These are phyloP conservation scores for Batillaria attramentaria DNA, from an alignment of 1,140 invertebrate species.

Conservation along the genomic window DNA sequence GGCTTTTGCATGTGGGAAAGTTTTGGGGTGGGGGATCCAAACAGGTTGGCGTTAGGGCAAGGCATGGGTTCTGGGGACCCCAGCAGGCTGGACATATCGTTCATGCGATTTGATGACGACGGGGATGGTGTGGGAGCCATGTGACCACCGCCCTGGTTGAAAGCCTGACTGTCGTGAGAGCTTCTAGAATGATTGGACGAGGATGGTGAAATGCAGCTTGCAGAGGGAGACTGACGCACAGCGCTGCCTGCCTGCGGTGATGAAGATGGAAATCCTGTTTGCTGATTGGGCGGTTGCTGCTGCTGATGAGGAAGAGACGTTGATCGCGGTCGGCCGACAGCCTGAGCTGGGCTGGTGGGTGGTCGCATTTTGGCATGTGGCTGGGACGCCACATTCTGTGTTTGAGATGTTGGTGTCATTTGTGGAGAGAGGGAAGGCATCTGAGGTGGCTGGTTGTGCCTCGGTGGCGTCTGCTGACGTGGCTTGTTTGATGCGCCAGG, in stretches of 20 bases:
- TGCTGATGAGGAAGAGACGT: conserved; percentile 33
- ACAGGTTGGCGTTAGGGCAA: conserved; percentile 29
- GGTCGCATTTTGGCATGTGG: conserved; percentile 17
- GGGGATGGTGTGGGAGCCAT: conserved; percentile 17
- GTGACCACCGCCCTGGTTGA: conserved; percentile 14
- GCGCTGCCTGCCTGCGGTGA: conserved; percentile 4
- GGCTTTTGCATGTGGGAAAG: conserved; percentile 35
- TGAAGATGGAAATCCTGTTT: not conserved
- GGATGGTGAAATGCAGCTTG: conserved; percentile 30
- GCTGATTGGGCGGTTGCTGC: conserved; percentile 26
- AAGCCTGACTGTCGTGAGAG: conserved; percentile 22
- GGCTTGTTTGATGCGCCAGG: not conserved
- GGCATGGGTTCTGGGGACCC: conserved; percentile 18
- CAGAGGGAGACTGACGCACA: conserved; percentile 23
- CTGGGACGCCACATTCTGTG: not conserved
- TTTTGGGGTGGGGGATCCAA: conserved; percentile 25
- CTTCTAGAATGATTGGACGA: conserved; percentile 27
- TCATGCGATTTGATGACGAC: conserved; percentile 19
- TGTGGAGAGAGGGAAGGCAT: conserved; percentile 19
- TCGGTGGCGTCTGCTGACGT: conserved; percentile 25
- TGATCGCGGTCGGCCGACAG: conserved; percentile 20
- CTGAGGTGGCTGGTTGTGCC: conserved; percentile 5
- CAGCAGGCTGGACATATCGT: conserved; percentile 28
- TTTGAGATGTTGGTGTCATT: conserved; percentile 19
- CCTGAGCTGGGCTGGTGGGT: conserved; percentile 34